Evolutionary conservation across 2,888 invertebrate species (phyloP).

Genomic region (Oxytorus armatus): DNA sequence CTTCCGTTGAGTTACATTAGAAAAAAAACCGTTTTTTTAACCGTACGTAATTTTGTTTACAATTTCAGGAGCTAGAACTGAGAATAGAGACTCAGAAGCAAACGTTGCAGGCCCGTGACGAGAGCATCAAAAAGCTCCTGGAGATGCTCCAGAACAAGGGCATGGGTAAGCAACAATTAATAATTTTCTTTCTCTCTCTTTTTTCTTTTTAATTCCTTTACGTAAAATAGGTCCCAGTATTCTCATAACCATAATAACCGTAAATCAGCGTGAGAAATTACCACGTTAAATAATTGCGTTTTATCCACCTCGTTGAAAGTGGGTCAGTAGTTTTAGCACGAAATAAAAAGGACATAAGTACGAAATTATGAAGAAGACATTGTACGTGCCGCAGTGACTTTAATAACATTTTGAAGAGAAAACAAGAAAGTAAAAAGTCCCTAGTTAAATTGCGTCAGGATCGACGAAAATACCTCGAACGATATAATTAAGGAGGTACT

Average conservation of each 20-base stretch:
- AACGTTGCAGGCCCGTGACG: slow-evolving; percentile 97
- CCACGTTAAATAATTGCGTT: neutral
- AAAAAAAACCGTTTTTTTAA: slow-evolving; percentile 11
- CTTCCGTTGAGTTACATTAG: too few species aligned
- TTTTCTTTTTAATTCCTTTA: neutral
- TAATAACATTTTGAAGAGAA: neutral
- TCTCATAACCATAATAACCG: neutral
- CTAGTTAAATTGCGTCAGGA: neutral
- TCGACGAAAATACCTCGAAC: neutral
- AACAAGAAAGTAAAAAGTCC: neutral
- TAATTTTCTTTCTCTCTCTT: neutral
- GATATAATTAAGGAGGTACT: neutral
- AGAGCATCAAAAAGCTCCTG: slow-evolving; percentile 98
- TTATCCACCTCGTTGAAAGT: neutral
- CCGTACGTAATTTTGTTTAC: too few species aligned
- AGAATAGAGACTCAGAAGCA: slow-evolving; percentile 99
- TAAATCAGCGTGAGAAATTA: neutral
- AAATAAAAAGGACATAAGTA: neutral
- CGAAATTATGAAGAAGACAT: neutral
- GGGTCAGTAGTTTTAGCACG: neutral
- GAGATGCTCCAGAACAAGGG: slow-evolving; percentile 99
- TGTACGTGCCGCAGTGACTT: neutral
- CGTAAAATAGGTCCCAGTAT: too few species aligned
- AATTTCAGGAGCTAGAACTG: slow-evolving; percentile 94
- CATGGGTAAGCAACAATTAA: slow-evolving; percentile 90